These are phyloP conservation scores for Cygnus atratus DNA, from an alignment of 2,113 vertebrate species.

Conservation along the genomic window DNA sequence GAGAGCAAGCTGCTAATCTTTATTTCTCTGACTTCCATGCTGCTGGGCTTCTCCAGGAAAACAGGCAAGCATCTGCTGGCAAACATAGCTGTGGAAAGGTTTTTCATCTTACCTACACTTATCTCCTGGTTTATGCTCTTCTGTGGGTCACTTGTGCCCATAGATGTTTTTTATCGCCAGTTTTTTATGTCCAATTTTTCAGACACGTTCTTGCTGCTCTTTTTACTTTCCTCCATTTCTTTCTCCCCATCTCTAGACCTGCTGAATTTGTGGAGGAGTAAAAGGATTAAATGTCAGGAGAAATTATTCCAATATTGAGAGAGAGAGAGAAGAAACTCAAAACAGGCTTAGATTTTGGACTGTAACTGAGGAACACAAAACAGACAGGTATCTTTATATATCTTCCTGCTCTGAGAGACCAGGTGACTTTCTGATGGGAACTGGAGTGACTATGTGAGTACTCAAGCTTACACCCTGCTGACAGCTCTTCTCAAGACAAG, in stretches of 20 bases:
- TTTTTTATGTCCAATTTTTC: not conserved
- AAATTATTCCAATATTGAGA: not conserved
- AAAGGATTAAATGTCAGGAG: not conserved
- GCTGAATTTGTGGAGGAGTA: not conserved
- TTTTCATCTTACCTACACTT: not conserved
- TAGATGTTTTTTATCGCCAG: too few relatives aligned
- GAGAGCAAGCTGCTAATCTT: not conserved
- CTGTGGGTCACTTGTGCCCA: not conserved
- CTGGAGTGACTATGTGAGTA: fast-evolving
- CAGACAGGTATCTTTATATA: not conserved
- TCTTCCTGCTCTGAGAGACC: not conserved
- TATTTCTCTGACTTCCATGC: not conserved
- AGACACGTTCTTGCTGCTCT: not conserved
- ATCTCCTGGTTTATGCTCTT: not conserved
- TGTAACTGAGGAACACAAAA: not conserved
- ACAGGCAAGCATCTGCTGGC: conserved; percentile 24
- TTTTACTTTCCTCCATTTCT: not conserved
- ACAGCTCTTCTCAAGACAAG: not conserved
- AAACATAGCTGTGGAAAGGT: fast-evolving
- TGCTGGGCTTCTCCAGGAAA: conserved; percentile 57
- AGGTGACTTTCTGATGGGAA: not conserved
- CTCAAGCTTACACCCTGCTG: not conserved
- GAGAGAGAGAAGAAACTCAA: not conserved
- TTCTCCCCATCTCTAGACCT: not conserved
- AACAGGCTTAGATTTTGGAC: not conserved